Evolutionary conservation across 2,797 vertebrate genomes (phyloP).

Genomic region (Enoplosus armatus): DNA sequence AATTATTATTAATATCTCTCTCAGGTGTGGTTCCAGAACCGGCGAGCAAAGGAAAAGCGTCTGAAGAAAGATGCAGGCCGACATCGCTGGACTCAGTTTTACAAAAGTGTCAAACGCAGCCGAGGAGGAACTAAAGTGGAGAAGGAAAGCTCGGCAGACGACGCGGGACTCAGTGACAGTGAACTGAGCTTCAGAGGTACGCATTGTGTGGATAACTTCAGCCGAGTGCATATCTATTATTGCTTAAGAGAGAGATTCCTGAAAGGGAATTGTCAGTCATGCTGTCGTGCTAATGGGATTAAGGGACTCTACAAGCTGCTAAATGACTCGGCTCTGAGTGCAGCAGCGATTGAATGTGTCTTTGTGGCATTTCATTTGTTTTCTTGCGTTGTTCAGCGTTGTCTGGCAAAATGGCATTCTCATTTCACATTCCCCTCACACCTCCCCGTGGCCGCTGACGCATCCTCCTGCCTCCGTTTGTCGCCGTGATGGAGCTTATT

Average conservation of each 20-base stretch:
- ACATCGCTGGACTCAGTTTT: conserved; percentile 98
- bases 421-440: conserved; percentile 61
- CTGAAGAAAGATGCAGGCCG: conserved; percentile 98
- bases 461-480: conserved; percentile 40
- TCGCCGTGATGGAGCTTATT: conserved; percentile 63
- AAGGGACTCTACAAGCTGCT: conserved; percentile 55
- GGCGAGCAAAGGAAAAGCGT: conserved; percentile 96
- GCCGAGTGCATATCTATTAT: background rate
- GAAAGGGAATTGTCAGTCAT: conserved; percentile 55
- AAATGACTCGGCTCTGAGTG: conserved; percentile 48
- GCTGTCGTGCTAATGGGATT: conserved; percentile 53
- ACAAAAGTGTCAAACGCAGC: conserved; percentile 95
- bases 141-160: conserved; percentile 97
- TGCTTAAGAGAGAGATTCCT: conserved; percentile 24
- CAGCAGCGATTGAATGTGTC: conserved; percentile 42
- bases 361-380: conserved; percentile 62
- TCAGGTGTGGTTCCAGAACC: conserved; percentile 99
- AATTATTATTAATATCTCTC: background rate
- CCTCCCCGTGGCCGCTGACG: conserved; percentile 28
- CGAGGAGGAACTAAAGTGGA: conserved; percentile 91
- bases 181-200: conserved; percentile 98
- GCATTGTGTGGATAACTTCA: conserved; percentile 14
- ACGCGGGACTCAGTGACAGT: conserved; percentile 98
- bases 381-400: conserved; percentile 28
- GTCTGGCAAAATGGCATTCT: conserved; percentile 51